A percentile compares a stretch with the other conserved stretches of the same genome.
phyloP scores from a whole-genome alignment of 2,888 invertebrate species.

The Drosophila mettleri region DNA sequence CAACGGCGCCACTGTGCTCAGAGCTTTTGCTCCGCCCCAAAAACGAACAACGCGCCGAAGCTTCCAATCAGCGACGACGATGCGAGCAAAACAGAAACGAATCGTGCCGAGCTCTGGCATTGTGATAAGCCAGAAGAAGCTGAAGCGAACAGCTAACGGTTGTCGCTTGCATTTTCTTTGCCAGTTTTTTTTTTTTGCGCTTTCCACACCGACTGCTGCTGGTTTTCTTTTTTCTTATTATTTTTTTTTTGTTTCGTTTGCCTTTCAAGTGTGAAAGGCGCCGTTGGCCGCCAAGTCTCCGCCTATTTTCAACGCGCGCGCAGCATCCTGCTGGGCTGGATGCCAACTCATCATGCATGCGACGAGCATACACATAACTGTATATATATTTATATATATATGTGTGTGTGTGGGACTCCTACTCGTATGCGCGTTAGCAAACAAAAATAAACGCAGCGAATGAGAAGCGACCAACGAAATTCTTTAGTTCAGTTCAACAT shows the following conservation, averaged over 20 bases:
- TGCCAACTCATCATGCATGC: conserved; percentile 50
- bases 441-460: conserved; percentile 68
- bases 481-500: conserved; percentile 61
- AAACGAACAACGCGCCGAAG: conserved; percentile 59
- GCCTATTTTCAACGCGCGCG: conserved; percentile 84
- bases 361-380: conserved; percentile 18
- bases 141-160: conserved; percentile 45
- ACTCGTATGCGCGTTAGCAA: conserved; percentile 62
- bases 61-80: conserved; percentile 74
- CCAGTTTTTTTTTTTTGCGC: conserved; percentile 24
- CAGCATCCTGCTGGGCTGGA: conserved; percentile 77
- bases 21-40: conserved; percentile 78
- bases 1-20: conserved; percentile 60
- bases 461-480: conserved; percentile 62
- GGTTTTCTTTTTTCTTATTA: conserved; percentile 14
- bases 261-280: conserved; percentile 56
- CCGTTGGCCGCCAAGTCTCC: conserved; percentile 73
- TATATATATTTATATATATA: conserved; percentile 17
- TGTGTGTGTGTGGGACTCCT: conserved; percentile 38
- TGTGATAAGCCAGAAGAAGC: conserved; percentile 49
- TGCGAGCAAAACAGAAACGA: conserved; percentile 49
- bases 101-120: conserved; percentile 37
- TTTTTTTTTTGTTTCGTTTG: conserved; percentile 7
- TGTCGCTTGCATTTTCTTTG: conserved; percentile 47
- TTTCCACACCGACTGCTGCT: conserved; percentile 21